Percentiles rank a stretch among this genome's conserved stretches.
phyloP scores from a whole-genome alignment of 2,113 vertebrate species.

The Nesogale talazaci region DNA sequence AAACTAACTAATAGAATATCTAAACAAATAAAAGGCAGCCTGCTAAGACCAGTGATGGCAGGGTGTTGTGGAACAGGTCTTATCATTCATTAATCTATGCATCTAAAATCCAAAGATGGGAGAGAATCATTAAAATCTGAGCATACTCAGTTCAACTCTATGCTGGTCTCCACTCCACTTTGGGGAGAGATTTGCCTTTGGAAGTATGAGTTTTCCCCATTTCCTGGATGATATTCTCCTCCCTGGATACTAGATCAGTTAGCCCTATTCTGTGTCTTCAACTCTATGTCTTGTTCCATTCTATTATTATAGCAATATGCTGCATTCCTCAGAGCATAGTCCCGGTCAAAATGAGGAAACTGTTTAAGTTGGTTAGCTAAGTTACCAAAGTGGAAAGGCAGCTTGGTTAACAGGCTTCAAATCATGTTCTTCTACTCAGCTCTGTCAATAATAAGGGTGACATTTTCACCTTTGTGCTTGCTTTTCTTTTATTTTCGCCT shows the following conservation, averaged over 20 bases:
- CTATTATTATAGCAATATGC: no score
- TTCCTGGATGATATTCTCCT: neutral
- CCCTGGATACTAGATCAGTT: neutral
- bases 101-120: neutral
- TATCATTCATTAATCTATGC: neutral
- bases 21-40: neutral
- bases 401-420: neutral
- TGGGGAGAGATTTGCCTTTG: neutral
- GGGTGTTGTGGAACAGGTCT: neutral
- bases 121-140: neutral
- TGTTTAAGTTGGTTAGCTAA: no score
- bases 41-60: neutral
- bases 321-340: no score
- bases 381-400: neutral
- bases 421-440: neutral
- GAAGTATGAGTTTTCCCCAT: neutral
- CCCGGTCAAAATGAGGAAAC: no score
- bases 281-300: no score
- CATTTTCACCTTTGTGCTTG: neutral
- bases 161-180: accelerated
- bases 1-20: neutral
- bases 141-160: neutral
- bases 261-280: neutral
- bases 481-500: neutral
- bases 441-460: neutral